Evolutionary conservation across 2,888 invertebrate genomes (phyloP).

Genomic region (Anthophora plumipes): DNA sequence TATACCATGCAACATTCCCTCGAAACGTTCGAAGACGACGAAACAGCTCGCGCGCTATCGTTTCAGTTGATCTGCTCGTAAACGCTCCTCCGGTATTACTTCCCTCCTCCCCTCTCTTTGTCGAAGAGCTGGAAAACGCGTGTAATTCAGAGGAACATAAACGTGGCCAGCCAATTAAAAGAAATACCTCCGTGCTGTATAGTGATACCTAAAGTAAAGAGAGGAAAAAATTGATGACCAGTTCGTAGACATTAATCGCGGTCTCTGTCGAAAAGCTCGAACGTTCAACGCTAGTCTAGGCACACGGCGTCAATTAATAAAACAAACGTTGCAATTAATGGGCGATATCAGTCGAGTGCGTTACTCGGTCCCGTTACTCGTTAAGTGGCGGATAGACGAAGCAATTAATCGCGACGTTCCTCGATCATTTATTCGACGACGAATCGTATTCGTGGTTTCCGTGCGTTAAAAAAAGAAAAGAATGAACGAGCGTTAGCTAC

Average conservation of each 20-base stretch:
- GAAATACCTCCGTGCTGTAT: slow-evolving; percentile 25
- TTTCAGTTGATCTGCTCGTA: slow-evolving; percentile 47
- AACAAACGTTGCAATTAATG: slow-evolving; percentile 72
- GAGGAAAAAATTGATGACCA: slow-evolving; percentile 55
- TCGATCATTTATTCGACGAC: neutral
- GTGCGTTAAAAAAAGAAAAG: neutral
- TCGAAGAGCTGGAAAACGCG: neutral
- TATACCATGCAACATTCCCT: slow-evolving; percentile 21
- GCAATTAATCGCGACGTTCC: slow-evolving; percentile 61
- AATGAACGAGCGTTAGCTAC: neutral
- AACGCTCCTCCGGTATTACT: slow-evolving; percentile 53
- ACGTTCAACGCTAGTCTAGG: slow-evolving; percentile 18
- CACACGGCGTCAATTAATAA: slow-evolving; percentile 65
- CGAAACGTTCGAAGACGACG: slow-evolving; percentile 25
- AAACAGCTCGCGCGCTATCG: slow-evolving; percentile 38
- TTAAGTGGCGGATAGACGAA: slow-evolving; percentile 57
- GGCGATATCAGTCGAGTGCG: slow-evolving; percentile 58
- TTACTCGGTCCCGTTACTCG: slow-evolving; percentile 56
- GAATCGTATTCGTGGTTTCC: slow-evolving; percentile 6
- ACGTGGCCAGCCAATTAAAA: slow-evolving; percentile 65
- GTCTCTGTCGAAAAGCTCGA: slow-evolving; percentile 26
- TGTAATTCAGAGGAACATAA: slow-evolving; percentile 53
- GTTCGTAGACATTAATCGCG: slow-evolving; percentile 58
- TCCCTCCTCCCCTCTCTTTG: slow-evolving; percentile 14
- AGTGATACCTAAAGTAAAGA: neutral